Evolutionary conservation across 2,888 invertebrate species (phyloP), one percentile per base, ranked within the genome.

Genomic region (Malacosoma neustria): DNA sequence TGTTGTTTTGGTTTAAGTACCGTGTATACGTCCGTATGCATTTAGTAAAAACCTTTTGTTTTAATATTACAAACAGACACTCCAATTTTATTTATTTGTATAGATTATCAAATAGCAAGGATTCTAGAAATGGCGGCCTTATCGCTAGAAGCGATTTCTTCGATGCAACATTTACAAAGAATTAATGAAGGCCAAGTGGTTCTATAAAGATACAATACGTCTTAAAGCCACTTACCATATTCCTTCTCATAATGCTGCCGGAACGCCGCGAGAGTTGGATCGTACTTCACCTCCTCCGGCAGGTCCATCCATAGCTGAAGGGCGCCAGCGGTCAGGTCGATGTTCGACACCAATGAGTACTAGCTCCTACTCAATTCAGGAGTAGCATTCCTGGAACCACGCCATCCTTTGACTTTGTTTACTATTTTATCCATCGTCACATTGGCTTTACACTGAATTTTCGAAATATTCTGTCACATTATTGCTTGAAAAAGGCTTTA

Each of bases 261-360:
- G 49, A 91, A 90, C 6, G 88, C 84, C 14, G 88, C 89, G 57
- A 91, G 70, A 29, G 89, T 89, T 0, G 91, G 90, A 60, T 92
- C 91, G 43, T 90, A 87, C 33, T 90, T 89, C 42, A 92, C 88
- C 46, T 89, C 88, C 41, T 89, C 88, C 0, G 91, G 91, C 4
- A 92, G 54, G 4, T 87, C 86, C 13, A 88, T 73, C 91, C 91
- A 92, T 11, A 91, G 87, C 54, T 89, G 89, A 5, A 91, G 64
- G 0, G 89, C 87, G 1, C 87, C 88, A 11, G 89, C 86, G 0
- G 89, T 89, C 41, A 89, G 69, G 45, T 89, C 89, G 39, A 72
- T 79, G 12, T 72, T 80, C 3, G 88, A 80, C 11, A 86, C 81
- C 63, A 85, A 43, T 3, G 80, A 81, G 37, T 84, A 86, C 50